phyloP scores from a whole-genome alignment of 2,113 vertebrate species.

The Syngnathus scovelli region DNA sequence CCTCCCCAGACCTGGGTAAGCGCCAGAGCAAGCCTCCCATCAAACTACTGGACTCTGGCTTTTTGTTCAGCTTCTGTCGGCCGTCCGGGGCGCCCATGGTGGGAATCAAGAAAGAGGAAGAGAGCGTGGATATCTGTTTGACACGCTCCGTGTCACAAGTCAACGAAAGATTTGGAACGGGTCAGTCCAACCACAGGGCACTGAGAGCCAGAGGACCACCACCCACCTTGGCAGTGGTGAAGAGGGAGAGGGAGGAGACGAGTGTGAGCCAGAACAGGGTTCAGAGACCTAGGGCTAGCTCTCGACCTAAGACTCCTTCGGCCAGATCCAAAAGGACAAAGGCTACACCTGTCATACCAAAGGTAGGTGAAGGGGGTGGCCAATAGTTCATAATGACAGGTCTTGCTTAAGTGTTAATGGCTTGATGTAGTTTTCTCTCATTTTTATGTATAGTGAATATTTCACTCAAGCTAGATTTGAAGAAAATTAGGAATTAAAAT shows the following conservation, averaged over 20 bases:
- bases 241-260: conserved; percentile 56
- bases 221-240: conserved; percentile 38
- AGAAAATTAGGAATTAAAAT: too few species aligned
- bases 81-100: conserved; percentile 54
- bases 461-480: too few species aligned
- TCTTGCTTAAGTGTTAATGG: too few species aligned
- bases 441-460: too few species aligned
- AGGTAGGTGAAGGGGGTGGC: conserved; percentile 38
- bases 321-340: conserved; percentile 32
- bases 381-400: not conserved
- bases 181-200: conserved; percentile 38
- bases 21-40: conserved; percentile 76
- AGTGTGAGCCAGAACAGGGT: conserved; percentile 33
- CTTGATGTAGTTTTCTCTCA: too few species aligned
- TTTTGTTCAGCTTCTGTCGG: conserved; percentile 73
- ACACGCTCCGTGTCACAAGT: conserved; percentile 67
- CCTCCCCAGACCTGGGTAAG: conserved; percentile 69
- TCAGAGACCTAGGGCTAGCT: conserved; percentile 23
- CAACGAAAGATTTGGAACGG: conserved; percentile 27
- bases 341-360: conserved; percentile 36
- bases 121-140: conserved; percentile 73
- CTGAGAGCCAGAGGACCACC: conserved; percentile 44
- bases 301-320: conserved; percentile 16
- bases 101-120: conserved; percentile 71
- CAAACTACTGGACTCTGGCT: conserved; percentile 75